Conservation (phyloP, 1,140 invertebrate species). For the Myzus persicae region DNA sequence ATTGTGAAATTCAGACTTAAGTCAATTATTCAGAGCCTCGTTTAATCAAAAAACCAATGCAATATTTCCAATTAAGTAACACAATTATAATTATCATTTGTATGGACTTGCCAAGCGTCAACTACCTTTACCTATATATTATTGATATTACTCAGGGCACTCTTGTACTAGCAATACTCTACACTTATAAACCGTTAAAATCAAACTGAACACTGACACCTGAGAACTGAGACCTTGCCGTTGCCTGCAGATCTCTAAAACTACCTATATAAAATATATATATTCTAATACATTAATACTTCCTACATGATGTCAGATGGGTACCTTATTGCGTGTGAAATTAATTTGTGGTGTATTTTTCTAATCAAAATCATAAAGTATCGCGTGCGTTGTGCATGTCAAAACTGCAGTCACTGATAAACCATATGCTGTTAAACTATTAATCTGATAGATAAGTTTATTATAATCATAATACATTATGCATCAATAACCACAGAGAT, state of each 20-base stretch:
- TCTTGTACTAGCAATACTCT: background rate
- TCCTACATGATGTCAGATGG: background rate
- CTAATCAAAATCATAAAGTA: background rate
- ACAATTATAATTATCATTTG: background rate
- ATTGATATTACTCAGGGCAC: background rate
- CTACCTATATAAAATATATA: no score
- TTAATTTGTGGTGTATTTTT: background rate
- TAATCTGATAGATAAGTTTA: background rate
- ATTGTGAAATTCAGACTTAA: background rate
- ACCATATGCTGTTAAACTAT: background rate
- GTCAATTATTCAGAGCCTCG: background rate
- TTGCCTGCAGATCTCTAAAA: background rate
- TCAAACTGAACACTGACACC: background rate
- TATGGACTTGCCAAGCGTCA: background rate
- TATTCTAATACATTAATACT: no score
- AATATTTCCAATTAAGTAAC: no score
- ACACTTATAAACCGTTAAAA: background rate
- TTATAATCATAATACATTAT: background rate
- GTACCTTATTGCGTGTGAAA: background rate
- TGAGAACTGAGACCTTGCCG: background rate
- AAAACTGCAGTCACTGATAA: background rate
- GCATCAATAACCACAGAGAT: background rate
- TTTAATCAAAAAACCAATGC: no score
- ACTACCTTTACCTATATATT: background rate
- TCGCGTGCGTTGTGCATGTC: background rate